Percentiles rank a stretch among this genome's conserved stretches.
These are phyloP conservation scores for Oreonectes daqikongensis DNA, from an alignment of 2,797 vertebrate genomes.

Conservation along the genomic window DNA sequence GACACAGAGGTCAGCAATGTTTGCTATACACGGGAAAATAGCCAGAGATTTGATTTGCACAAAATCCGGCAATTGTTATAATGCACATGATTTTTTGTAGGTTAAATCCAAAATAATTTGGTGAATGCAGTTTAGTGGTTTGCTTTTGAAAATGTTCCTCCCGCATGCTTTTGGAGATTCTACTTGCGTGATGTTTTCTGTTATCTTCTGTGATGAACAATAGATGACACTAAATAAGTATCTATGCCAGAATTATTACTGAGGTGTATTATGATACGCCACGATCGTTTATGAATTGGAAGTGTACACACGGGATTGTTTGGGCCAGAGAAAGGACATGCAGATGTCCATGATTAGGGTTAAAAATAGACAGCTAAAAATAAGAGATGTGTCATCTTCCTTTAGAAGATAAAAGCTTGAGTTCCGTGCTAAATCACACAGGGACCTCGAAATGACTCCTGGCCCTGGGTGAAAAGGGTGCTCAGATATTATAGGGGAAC, in stretches of 20 bases:
- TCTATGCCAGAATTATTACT: conserved; percentile 61
- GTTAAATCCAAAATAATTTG: conserved; percentile 55
- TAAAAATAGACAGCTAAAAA: conserved; percentile 65
- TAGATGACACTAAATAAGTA: conserved; percentile 60
- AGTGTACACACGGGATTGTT: conserved; percentile 51
- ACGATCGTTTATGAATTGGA: conserved; percentile 65
- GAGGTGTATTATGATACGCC: conserved; percentile 59
- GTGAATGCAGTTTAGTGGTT: conserved; percentile 8
- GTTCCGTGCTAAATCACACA: conserved; percentile 38
- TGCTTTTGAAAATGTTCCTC: conserved; percentile 8
- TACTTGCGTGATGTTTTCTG: conserved; percentile 35
- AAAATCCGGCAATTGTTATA: conserved; percentile 91
- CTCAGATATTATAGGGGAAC: too few species aligned
- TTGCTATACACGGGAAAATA: conserved; percentile 94
- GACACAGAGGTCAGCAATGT: conserved; percentile 84
- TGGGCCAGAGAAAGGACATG: conserved; percentile 35
- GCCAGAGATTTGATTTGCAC: conserved; percentile 87
- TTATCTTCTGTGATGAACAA: conserved; percentile 62
- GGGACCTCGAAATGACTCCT: conserved; percentile 54
- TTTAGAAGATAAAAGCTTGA: conserved; percentile 41
- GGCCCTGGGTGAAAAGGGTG: not conserved
- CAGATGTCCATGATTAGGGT: conserved; percentile 56
- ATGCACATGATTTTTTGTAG: conserved; percentile 77
- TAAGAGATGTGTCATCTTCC: conserved; percentile 56
- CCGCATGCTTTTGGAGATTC: conserved; percentile 13